A percentile compares a stretch with the other conserved stretches of the same genome.
Conservation (phyloP, 2,113 vertebrate species). For the Mirza zaza region DNA sequence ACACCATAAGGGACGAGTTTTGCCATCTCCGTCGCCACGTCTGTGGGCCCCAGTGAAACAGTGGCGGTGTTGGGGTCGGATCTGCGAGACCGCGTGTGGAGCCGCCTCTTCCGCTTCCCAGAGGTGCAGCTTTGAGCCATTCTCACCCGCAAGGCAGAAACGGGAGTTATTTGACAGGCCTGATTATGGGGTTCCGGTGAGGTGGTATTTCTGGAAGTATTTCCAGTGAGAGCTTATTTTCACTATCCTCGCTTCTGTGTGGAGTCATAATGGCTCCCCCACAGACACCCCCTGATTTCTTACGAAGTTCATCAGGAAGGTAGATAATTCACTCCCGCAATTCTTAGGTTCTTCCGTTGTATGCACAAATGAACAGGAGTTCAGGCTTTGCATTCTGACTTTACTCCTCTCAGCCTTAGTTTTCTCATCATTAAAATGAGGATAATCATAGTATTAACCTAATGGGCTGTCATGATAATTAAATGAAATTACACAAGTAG, state of each 20-base stretch:
- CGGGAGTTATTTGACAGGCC: background rate
- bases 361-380: background rate
- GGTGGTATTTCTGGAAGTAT: background rate
- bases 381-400: background rate
- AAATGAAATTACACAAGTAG: background rate
- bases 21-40: background rate
- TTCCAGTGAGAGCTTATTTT: background rate
- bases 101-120: background rate
- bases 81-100: background rate
- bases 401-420: background rate
- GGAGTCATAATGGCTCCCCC: fast-evolving
- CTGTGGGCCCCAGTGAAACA: background rate
- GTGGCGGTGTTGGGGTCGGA: background rate
- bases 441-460: background rate
- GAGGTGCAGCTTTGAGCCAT: background rate
- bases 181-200: background rate
- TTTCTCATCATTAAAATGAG: slow-evolving; percentile 35
- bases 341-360: background rate
- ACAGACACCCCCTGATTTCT: background rate
- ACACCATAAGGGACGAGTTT: background rate
- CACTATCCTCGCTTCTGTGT: background rate
- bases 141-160: background rate
- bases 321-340: background rate
- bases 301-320: background rate
- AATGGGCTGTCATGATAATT: background rate